Conservation (phyloP, 2,797 vertebrate genomes). For the Acrocephalus scirpaceus region DNA sequence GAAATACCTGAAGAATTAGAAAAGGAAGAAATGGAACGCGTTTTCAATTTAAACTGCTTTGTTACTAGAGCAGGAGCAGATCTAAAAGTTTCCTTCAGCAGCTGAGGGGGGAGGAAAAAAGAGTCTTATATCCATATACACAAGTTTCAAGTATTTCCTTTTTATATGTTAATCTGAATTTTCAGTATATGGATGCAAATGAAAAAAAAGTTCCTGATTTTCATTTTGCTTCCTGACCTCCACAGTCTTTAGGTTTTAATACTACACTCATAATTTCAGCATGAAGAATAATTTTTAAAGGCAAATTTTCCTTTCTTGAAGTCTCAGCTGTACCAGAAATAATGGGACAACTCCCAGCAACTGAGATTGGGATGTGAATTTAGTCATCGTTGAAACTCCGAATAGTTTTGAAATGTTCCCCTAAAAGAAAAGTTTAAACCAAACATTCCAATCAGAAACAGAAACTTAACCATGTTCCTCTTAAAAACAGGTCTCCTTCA, state of each 20-base stretch:
- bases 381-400: neutral
- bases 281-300: neutral
- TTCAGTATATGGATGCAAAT: neutral
- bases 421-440: slow-evolving; percentile 33
- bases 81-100: slow-evolving; percentile 16
- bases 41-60: slow-evolving; percentile 43
- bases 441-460: slow-evolving; percentile 41
- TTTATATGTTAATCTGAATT: slow-evolving; percentile 50
- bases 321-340: neutral
- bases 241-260: neutral
- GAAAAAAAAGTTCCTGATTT: slow-evolving; percentile 31
- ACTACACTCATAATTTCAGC: neutral
- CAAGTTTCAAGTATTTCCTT: slow-evolving; percentile 38
- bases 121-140: neutral
- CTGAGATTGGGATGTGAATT: neutral
- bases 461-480: slow-evolving; percentile 26
- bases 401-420: neutral
- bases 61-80: neutral
- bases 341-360: neutral
- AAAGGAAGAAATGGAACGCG: neutral
- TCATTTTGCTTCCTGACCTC: neutral
- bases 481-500: slow-evolving; percentile 45
- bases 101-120: neutral
- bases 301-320: neutral
- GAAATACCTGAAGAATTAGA: slow-evolving; percentile 63